Evolutionary conservation across 2,888 invertebrate species (phyloP).

Genomic region (Andrena minutula): DNA sequence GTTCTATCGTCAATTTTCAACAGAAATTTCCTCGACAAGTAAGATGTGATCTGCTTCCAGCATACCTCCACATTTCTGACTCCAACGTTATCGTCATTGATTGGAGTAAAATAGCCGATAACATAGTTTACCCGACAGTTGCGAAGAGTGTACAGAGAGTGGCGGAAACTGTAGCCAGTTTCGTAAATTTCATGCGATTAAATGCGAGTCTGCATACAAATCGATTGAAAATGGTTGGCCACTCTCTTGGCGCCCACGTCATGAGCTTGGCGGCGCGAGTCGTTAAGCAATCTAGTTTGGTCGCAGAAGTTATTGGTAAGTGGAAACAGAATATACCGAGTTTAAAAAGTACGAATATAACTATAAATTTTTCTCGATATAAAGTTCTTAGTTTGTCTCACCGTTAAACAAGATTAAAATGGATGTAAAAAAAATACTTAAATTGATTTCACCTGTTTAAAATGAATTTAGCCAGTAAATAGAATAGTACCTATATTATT

Average conservation of each 20-base stretch:
- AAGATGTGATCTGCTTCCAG: conserved; percentile 28
- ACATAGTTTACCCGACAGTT: conserved; percentile 39
- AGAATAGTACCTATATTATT: too few relatives aligned
- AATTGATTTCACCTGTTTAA: too few relatives aligned
- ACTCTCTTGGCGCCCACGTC: conserved; percentile 84
- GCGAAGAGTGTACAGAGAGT: conserved; percentile 48
- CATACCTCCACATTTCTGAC: conserved; percentile 38
- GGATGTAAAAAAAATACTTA: too few relatives aligned
- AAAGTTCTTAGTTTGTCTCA: too few relatives aligned
- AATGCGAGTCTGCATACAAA: conserved; percentile 65
- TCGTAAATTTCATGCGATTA: conserved; percentile 76
- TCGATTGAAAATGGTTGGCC: conserved; percentile 81
- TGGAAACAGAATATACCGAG: background rate
- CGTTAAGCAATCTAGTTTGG: conserved; percentile 35
- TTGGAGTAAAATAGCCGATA: conserved; percentile 41
- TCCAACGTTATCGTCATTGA: conserved; percentile 61
- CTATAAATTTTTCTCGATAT: too few relatives aligned
- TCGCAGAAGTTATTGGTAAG: conserved; percentile 63
- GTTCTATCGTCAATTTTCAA: background rate
- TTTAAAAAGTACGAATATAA: too few relatives aligned
- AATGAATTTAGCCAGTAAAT: too few relatives aligned
- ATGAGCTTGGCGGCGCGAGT: conserved; percentile 81
- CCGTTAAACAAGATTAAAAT: too few relatives aligned
- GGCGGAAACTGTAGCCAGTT: conserved; percentile 69
- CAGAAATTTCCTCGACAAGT: background rate